Evolutionary conservation across 1,140 invertebrate genomes (phyloP), one percentile per base, ranked within the genome.

Genomic region (Microvelia longipes): DNA sequence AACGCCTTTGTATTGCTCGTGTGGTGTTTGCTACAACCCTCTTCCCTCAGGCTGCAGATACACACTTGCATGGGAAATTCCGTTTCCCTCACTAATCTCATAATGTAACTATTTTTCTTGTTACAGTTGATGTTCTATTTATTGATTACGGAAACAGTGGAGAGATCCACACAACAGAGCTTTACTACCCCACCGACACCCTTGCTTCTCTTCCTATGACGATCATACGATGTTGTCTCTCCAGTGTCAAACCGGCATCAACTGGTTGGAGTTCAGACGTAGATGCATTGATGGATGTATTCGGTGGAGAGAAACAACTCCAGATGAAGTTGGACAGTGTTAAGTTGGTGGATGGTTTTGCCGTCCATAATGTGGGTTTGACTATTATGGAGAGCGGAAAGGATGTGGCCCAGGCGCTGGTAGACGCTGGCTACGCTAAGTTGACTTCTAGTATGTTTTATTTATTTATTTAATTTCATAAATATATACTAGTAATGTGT

Each of bases 81-180:
- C n/a, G n/a, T n/a, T n/a, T n/a, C n/a, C n/a, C n/a, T n/a, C n/a
- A n/a, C n/a, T n/a, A n/a, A n/a, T n/a, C n/a, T n/a, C n/a, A n/a
- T n/a, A n/a, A n/a, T n/a, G n/a, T n/a, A n/a, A n/a, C n/a, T n/a
- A n/a, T n/a, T n/a, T n/a, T n/a, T n/a, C n/a, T n/a, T n/a, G n/a
- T 75, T 2, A 74, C 73, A 50, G 74, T 79, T 11, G 78, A 82
- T 68, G 82, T 87, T 2, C 72, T 78, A 2, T 86, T 84, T 74
- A 75, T 86, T 1, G 85, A 87, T 74, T 90, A 87, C 74, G 89
- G 89, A 29, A 92, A 92, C 76, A 81, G 80, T 28, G 83, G 83
- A 28, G 77, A 83, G 0, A 85, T 89, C 0, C 79, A 83, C 30
- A 77, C 78, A 0, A 80, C 78, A 68, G 84, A 88, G 0, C 91